phyloP scores from a whole-genome alignment of 2,113 vertebrate species.

The Poicephalus meyeri region DNA sequence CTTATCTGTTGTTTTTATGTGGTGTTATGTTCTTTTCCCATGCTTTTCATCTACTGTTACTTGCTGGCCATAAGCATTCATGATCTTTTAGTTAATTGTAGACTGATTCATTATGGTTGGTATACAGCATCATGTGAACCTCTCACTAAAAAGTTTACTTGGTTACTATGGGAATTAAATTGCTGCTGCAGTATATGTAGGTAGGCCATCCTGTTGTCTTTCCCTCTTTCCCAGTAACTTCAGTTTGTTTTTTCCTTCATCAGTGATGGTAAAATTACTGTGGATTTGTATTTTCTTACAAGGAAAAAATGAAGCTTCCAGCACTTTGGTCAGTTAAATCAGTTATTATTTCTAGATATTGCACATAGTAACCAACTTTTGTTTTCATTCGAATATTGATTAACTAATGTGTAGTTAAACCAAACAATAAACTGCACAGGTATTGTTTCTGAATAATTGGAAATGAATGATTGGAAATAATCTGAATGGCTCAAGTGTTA shows the following conservation, averaged over 20 bases:
- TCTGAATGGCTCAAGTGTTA: not conserved
- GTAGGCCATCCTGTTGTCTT: not conserved
- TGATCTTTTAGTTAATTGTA: not conserved
- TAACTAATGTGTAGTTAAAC: not conserved
- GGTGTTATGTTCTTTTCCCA: not conserved
- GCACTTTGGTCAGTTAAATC: not conserved
- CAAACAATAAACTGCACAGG: not conserved
- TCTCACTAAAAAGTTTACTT: not conserved
- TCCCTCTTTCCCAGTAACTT: not conserved
- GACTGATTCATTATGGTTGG: not conserved
- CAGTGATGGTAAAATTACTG: not conserved
- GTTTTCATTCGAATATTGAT: not conserved
- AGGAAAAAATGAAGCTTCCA: not conserved
- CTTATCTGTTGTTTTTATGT: not conserved
- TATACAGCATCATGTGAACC: not conserved
- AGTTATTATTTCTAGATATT: not conserved
- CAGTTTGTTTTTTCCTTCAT: not conserved
- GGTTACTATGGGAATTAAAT: not conserved
- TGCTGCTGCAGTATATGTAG: not conserved
- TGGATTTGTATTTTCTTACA: not conserved
- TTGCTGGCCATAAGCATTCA: not conserved
- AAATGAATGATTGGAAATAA: not conserved
- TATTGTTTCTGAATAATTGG: not conserved
- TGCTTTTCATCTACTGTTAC: not conserved
- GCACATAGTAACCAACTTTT: not conserved